Conservation (phyloP, 2,888 invertebrate genomes). For the Trichopria drosophilae region DNA sequence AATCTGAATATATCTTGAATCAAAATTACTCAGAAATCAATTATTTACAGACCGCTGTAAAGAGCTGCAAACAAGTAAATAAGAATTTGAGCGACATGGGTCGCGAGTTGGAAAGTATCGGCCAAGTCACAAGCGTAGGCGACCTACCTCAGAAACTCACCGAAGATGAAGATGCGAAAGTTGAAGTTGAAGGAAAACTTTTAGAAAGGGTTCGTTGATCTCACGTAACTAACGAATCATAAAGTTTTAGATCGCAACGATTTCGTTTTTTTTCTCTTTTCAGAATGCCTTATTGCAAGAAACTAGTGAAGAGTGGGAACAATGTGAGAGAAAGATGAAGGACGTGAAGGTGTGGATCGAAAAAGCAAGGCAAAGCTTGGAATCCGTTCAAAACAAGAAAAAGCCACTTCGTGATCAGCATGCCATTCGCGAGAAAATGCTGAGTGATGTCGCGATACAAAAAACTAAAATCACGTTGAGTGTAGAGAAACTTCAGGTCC, state of each 20-base stretch:
- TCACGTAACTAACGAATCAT: background rate
- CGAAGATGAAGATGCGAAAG: constrained; percentile 83
- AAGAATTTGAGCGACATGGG: constrained; percentile 91
- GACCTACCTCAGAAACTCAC: constrained; percentile 84
- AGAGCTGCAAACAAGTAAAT: constrained; percentile 84
- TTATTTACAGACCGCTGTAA: constrained; percentile 72
- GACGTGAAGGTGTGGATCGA: constrained; percentile 89
- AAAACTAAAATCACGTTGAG: constrained; percentile 87
- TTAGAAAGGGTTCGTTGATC: constrained; percentile 75
- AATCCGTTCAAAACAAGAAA: constrained; percentile 81
- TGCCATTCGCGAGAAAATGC: constrained; percentile 80
- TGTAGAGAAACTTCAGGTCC: constrained; percentile 88
- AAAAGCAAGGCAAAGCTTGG: constrained; percentile 75
- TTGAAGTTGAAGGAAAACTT: constrained; percentile 80
- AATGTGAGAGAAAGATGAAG: constrained; percentile 91
- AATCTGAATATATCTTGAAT: background rate
- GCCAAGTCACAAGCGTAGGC: constrained; percentile 80
- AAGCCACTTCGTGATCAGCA: constrained; percentile 86
- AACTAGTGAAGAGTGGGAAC: constrained; percentile 93
- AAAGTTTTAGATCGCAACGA: background rate
- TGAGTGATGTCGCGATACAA: constrained; percentile 85
- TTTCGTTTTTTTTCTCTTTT: constrained; percentile 44
- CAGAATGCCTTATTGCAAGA: constrained; percentile 87
- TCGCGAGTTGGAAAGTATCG: constrained; percentile 83
- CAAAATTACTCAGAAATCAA: background rate